Base-by-base conservation (phyloP, 35 echinoderm and acorn worm genomes). In the Apostichopus parvimensis region DNA sequence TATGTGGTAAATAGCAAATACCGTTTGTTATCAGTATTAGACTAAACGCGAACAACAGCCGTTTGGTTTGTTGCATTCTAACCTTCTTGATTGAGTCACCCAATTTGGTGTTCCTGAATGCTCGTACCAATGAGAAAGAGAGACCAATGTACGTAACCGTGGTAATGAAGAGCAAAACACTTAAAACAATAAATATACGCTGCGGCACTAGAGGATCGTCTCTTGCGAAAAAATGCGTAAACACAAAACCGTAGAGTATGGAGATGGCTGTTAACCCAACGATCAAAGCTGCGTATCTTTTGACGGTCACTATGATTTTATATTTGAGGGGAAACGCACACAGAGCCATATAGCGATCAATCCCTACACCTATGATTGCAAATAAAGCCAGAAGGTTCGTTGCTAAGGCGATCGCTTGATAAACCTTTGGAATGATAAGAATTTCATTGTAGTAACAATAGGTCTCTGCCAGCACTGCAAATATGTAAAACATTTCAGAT, bases 271-370 rank as follows among this genome's bases (percentile, higher is more conserved):
- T 59, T 57, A 87, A 58, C 5, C 8, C 57, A 15, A 62, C 24
- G 1, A 87, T 68, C 15, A 87, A 57, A 9, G 58, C 8, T 2
- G 84, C 57, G 84, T 87, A 87, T 8, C 26, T 59, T 62, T 59
- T 87, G n/a, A 28, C 4, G 24, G 12, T 87, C 6, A 65, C 57
- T 17, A 22, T 9, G 53, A 87, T 8, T 5, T 87, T 87, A 14
- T 87, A 87, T 14, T 61, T 66, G 6, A 87, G 64, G 9, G 84
- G 84, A 8, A 87, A 65, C 11, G 57, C 64, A 20, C 57, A 61
- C 6, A 87, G 57, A 3, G 84, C 84, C 18, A 87, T 10, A 13
- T 87, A 87, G 59, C 84, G 12, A 34, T 87, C 84, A 21, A 15
- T 54, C 5, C 53, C 84, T 2, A 87, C 84, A 17, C 56, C 84